Conservation (phyloP, 92 coral and sea anemone genomes). For the Epizoanthus scotinus region DNA sequence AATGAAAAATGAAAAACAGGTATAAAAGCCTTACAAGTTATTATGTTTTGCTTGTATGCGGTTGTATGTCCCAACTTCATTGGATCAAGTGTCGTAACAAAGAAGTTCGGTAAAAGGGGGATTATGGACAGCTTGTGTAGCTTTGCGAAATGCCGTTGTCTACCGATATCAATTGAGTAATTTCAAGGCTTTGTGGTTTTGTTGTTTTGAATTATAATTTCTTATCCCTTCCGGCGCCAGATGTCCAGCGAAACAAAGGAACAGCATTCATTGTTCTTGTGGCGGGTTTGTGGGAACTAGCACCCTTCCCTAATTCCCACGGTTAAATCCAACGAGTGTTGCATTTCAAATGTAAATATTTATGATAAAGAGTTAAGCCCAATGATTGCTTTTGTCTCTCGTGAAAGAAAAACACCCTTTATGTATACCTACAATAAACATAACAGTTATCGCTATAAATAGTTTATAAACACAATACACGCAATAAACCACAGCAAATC, state of each 20-base stretch:
- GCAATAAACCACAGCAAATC: background rate
- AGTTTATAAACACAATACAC: constrained; percentile 6
- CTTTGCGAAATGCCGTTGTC: background rate
- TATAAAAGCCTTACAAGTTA: background rate
- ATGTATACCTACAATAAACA: background rate
- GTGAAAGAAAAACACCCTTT: constrained; percentile 10
- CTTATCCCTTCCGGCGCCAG: constrained; percentile 22
- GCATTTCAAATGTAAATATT: constrained; percentile 28
- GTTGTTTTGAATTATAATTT: background rate
- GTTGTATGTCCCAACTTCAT: background rate
- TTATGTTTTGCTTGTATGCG: no score
- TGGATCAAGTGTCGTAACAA: background rate
- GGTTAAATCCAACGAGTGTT: constrained; percentile 4
- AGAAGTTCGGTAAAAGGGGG: background rate
- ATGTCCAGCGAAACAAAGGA: constrained; percentile 21
- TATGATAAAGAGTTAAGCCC: background rate
- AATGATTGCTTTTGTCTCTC: background rate
- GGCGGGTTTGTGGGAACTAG: constrained; percentile 31
- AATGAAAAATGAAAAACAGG: background rate
- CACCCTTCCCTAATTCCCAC: constrained; percentile 11
- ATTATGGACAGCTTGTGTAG: no score
- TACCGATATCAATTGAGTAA: background rate
- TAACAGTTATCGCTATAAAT: background rate
- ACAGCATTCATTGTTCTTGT: background rate
- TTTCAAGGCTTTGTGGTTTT: constrained; percentile 7